Conservation (phyloP, 1,140 invertebrate genomes). For the Eubasilissa regina region DNA sequence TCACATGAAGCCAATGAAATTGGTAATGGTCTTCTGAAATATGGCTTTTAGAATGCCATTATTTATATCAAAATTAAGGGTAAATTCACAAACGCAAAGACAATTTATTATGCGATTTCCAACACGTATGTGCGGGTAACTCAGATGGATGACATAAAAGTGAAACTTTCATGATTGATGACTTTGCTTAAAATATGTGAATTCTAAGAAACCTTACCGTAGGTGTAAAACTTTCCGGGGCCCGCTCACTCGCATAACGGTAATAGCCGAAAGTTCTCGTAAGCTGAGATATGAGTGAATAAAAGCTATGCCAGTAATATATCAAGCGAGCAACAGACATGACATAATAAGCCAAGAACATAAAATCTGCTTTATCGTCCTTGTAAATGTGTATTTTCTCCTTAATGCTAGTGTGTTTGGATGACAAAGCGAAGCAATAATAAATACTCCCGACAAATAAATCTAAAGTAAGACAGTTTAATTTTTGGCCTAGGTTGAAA, state of each 20-base stretch:
- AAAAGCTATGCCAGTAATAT: slow-evolving; percentile 26
- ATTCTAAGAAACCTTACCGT: neutral
- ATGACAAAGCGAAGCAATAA: too few relatives aligned
- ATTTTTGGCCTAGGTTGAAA: too few relatives aligned
- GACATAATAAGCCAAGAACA: slow-evolving; percentile 10
- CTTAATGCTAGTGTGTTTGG: neutral
- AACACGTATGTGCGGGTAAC: neutral
- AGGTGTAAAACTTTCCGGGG: neutral
- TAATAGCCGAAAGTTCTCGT: neutral
- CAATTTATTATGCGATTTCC: too few relatives aligned
- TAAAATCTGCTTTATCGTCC: slow-evolving; percentile 5
- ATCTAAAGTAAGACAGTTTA: too few relatives aligned
- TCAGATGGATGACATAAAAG: neutral
- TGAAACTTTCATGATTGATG: neutral
- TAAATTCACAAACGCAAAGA: too few relatives aligned
- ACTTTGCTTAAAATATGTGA: neutral
- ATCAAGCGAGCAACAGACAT: slow-evolving; percentile 3
- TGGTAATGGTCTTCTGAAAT: too few relatives aligned
- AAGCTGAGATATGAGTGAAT: slow-evolving; percentile 28
- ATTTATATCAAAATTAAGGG: too few relatives aligned
- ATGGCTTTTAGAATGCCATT: too few relatives aligned
- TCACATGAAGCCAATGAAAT: too few relatives aligned
- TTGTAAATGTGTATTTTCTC: neutral
- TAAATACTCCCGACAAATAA: too few relatives aligned
- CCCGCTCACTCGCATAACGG: neutral